phyloP scores from a whole-genome alignment of 2,797 vertebrate species.

The Ispidina lecontei region DNA sequence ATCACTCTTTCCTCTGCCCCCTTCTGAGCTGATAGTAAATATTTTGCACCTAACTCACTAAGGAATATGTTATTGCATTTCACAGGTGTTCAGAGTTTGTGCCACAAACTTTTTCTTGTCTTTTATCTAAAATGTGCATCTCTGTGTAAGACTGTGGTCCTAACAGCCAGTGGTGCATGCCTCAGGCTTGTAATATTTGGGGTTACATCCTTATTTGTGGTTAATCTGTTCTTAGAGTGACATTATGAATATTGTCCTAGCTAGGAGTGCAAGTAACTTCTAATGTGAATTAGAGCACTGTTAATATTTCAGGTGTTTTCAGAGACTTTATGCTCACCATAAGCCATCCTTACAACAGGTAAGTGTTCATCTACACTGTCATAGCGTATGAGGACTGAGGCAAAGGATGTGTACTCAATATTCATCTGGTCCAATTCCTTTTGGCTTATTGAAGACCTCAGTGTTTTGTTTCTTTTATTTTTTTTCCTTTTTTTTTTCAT shows the following conservation, averaged over 20 bases:
- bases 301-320: background rate
- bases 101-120: background rate
- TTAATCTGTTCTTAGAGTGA: background rate
- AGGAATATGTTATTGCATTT: background rate
- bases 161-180: background rate
- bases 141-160: background rate
- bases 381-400: fast-evolving
- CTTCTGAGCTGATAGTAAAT: background rate
- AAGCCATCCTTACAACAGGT: background rate
- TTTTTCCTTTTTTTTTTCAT: background rate
- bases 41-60: background rate
- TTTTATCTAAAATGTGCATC: background rate
- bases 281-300: background rate
- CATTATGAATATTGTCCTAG: background rate
- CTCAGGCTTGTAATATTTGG: background rate
- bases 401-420: background rate
- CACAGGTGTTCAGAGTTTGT: background rate
- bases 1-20: background rate
- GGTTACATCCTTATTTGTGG: background rate
- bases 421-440: background rate
- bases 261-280: background rate
- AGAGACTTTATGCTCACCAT: fast-evolving
- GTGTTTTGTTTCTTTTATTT: background rate
- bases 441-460: background rate
- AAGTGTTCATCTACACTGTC: background rate